phyloP scores from a whole-genome alignment of 2,888 invertebrate species.

The Merodon equestris region DNA sequence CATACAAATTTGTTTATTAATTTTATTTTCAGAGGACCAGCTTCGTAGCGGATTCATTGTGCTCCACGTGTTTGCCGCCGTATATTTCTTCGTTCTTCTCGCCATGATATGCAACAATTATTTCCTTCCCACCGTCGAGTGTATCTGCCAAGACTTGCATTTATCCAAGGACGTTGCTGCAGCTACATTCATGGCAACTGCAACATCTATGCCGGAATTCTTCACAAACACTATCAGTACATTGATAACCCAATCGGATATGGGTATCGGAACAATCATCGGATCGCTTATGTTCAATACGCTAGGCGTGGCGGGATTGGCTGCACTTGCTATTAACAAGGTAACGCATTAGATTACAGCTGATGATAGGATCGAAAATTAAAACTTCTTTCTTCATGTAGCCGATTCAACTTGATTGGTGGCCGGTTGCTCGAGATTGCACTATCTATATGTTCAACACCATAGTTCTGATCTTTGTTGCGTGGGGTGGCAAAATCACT shows the following conservation, averaged over 20 bases:
- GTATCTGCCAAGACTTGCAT: slow-evolving; percentile 89
- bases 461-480: slow-evolving; percentile 83
- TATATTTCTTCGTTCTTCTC: slow-evolving; percentile 91
- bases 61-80: slow-evolving; percentile 86
- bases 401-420: slow-evolving; percentile 88
- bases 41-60: slow-evolving; percentile 88
- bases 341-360: slow-evolving; percentile 78
- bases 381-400: slow-evolving; percentile 75
- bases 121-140: slow-evolving; percentile 93
- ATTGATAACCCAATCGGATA: slow-evolving; percentile 88
- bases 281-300: slow-evolving; percentile 94
- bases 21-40: slow-evolving; percentile 82
- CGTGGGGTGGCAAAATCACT: slow-evolving; percentile 88
- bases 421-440: slow-evolving; percentile 90
- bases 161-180: slow-evolving; percentile 94
- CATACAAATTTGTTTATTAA: no score
- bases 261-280: slow-evolving; percentile 92
- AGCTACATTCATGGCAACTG: slow-evolving; percentile 97
- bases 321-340: slow-evolving; percentile 85
- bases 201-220: slow-evolving; percentile 96
- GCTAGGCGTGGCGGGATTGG: slow-evolving; percentile 90
- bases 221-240: slow-evolving; percentile 95
- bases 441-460: slow-evolving; percentile 88
- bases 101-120: slow-evolving; percentile 95
- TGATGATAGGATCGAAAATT: background rate